These are phyloP conservation scores for Pseudotriccus pelzelni DNA, from an alignment of 2,797 vertebrate species.

Conservation along the genomic window DNA sequence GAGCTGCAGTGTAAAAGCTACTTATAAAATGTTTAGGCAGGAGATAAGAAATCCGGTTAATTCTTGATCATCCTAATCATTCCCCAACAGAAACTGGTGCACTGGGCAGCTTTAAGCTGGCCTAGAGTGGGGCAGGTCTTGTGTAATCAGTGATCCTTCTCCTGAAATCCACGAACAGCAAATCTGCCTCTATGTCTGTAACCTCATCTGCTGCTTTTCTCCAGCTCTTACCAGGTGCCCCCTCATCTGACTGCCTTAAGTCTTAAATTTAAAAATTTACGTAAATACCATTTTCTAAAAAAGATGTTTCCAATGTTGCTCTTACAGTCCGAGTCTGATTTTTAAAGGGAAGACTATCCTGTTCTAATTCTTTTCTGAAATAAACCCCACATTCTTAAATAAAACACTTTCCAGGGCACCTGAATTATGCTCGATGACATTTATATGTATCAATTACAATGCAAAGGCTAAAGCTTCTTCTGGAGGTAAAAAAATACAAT, in stretches of 20 bases:
- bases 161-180: not conserved
- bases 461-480: not conserved
- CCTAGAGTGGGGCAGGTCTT: not conserved
- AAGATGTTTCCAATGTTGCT: not conserved
- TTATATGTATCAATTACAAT: not conserved
- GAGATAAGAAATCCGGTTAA: not conserved
- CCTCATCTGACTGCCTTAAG: not conserved
- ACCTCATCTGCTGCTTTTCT: not conserved
- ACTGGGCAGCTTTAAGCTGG: not conserved
- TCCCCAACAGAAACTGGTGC: not conserved
- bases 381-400: fast-evolving
- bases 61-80: not conserved
- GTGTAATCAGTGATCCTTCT: not conserved
- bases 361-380: not conserved
- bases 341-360: not conserved
- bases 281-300: not conserved
- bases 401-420: not conserved
- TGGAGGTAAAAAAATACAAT: not conserved
- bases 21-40: not conserved
- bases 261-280: not conserved
- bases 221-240: not conserved
- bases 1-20: not conserved
- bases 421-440: not conserved
- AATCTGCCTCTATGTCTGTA: not conserved
- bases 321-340: fast-evolving